Evolutionary conservation across 2,113 vertebrate species (phyloP).

Genomic region (Leucosticte australis): DNA sequence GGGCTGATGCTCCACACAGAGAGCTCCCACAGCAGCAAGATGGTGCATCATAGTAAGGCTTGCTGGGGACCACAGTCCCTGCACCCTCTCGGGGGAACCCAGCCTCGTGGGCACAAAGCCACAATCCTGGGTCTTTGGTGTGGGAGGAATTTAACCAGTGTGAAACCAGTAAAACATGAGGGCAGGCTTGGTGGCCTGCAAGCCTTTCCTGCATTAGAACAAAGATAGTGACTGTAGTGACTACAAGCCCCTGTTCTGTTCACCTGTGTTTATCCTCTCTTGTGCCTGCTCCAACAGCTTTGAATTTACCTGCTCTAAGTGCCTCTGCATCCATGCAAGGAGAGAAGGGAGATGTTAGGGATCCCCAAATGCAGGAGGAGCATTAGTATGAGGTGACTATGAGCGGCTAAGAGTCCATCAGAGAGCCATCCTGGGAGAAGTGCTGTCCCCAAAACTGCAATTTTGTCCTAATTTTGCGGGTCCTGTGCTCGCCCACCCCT

Average conservation of each 20-base stretch:
- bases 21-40: background rate
- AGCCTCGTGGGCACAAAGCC: background rate
- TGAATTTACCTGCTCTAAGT: background rate
- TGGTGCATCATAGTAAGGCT: background rate
- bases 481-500: background rate
- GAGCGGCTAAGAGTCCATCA: background rate
- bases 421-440: background rate
- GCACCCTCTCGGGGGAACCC: background rate
- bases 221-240: background rate
- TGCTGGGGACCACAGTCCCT: background rate
- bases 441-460: fast-evolving
- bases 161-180: background rate
- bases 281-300: background rate
- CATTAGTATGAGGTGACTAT: background rate
- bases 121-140: background rate
- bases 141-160: background rate
- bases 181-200: background rate
- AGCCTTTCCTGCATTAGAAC: background rate
- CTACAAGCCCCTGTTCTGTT: background rate
- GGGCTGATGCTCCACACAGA: background rate
- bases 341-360: background rate
- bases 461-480: background rate
- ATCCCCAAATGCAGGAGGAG: background rate
- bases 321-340: background rate
- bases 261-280: background rate